These are phyloP conservation scores for Cyanistes caeruleus DNA, from an alignment of 2,113 vertebrate species.

Conservation along the genomic window DNA sequence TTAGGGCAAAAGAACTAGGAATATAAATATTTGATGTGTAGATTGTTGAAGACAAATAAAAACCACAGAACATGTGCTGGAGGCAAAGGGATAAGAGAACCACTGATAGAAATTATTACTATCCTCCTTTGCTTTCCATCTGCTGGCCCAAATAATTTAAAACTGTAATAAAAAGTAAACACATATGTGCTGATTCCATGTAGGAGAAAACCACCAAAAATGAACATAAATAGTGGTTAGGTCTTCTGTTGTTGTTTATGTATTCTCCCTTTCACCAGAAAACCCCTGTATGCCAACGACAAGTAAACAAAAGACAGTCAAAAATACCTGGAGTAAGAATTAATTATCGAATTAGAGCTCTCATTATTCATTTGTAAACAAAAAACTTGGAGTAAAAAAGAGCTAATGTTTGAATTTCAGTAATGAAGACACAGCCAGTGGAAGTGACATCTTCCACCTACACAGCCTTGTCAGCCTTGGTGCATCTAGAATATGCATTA, in stretches of 20 bases:
- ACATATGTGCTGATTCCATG: not conserved
- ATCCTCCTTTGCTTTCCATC: not conserved
- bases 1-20: not conserved
- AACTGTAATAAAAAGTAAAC: not conserved
- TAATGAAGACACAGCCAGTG: not conserved
- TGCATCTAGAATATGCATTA: not conserved
- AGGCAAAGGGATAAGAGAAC: not conserved
- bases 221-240: not conserved
- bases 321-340: not conserved
- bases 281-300: not conserved
- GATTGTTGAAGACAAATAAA: not conserved
- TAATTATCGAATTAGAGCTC: not conserved
- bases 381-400: not conserved
- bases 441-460: not conserved
- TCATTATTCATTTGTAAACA: not conserved
- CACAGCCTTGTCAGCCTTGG: not conserved
- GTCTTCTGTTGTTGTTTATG: not conserved
- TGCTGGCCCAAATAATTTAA: not conserved
- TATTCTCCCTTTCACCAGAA: not conserved
- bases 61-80: not conserved
- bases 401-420: not conserved
- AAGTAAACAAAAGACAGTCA: not conserved
- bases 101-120: not conserved
- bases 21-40: not conserved
- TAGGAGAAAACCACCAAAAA: not conserved